Percentiles rank a stretch among this genome's conserved stretches.
phyloP scores from a whole-genome alignment of 2,113 vertebrate species.

The Anas platyrhynchos region DNA sequence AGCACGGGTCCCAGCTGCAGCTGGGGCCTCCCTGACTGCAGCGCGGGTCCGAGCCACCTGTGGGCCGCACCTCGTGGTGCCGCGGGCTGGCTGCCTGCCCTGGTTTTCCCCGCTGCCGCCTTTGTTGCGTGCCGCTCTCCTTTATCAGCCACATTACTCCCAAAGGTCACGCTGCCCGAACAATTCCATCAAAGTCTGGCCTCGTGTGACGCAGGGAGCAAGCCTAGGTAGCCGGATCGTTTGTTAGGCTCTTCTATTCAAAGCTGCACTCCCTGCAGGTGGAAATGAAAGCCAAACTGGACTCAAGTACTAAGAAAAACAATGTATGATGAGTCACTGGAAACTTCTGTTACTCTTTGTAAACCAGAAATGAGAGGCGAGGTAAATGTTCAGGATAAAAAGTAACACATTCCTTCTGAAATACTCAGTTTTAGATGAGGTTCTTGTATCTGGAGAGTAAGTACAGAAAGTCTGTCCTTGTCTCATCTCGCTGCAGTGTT shows the following conservation, averaged over 20 bases:
- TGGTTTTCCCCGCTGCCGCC: neutral
- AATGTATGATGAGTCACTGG: neutral
- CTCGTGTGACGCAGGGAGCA: too few species aligned
- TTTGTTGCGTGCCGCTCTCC: neutral
- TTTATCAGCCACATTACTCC: neutral
- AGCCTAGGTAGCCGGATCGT: neutral
- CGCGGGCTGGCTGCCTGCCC: neutral
- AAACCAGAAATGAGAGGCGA: neutral
- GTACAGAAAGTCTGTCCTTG: neutral
- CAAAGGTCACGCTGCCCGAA: neutral
- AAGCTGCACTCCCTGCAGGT: neutral
- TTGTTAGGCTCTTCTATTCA: neutral
- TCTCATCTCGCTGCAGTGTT: neutral
- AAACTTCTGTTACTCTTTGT: neutral
- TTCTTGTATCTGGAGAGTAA: neutral
- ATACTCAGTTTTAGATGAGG: neutral
- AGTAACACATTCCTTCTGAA: neutral
- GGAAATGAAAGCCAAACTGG: neutral
- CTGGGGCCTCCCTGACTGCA: neutral
- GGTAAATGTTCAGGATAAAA: neutral
- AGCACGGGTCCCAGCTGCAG: neutral
- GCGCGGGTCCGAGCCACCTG: neutral
- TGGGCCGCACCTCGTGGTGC: rapidly evolving
- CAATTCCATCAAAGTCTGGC: neutral
- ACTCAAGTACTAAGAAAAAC: neutral